Evolutionary conservation across 2,888 invertebrate genomes (phyloP), one percentile per base, ranked within the genome.

Genomic region (Ennomos quercinarius): DNA sequence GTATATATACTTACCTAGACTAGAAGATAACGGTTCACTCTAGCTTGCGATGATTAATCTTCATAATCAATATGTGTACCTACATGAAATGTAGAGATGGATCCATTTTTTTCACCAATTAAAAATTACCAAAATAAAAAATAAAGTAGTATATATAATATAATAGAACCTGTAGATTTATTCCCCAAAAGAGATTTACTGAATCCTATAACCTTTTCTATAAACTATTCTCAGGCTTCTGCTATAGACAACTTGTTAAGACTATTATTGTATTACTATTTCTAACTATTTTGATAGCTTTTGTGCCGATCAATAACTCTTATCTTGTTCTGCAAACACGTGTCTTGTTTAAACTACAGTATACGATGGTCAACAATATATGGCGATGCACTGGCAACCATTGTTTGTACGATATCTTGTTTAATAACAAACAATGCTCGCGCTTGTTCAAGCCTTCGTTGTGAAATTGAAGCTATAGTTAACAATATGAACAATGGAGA

Each of bases 361-460:
- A 46, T 46, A 41, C 11, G 2, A 11, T 37, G 12, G 40, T 12
- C 41, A 43, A 47, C 41, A 52, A 36, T 54, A 53, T 9, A 38
- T 9, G 27, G 27, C 43, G 41, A 39, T 46, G 61, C 59, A 64
- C 58, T 67, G 60, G 70, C 61, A 61, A 40, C 62, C 61, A 72
- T 70, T 77, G 77, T 76, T 80, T 77, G 71, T 52, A 45, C 53
- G 68, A 63, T 39, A 67, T 68, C 66, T 57, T 77, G 73, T 80
- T 80, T 80, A 70, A 66, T 42, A 46, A 71, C 75, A 76, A 77
- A 80, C 72, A 77, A 13, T 53, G 55, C 47, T 58, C 46, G 63
- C 72, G 74, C 66, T 74, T 75, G 73, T 71, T 68, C 65, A 67
- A 63, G 70, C 64, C 62, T 64, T 68, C n/a, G n/a, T n/a, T 53